These are phyloP conservation scores for Sorex araneus DNA, from an alignment of 2,113 vertebrate species.

Conservation along the genomic window DNA sequence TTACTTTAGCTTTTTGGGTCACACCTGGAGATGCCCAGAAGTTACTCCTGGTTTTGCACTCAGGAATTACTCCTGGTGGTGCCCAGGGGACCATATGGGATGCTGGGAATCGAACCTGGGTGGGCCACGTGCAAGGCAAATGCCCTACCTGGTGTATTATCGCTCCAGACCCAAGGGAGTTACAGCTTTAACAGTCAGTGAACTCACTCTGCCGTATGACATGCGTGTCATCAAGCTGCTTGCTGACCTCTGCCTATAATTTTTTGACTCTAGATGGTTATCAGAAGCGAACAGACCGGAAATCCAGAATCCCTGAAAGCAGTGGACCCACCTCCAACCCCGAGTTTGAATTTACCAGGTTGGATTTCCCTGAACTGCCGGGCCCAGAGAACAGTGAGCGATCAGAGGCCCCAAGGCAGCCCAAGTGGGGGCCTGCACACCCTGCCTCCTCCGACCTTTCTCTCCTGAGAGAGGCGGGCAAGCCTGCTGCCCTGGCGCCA, in stretches of 20 bases:
- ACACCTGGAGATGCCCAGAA: too few relatives aligned
- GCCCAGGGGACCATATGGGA: too few relatives aligned
- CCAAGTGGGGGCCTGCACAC: constrained; percentile 64
- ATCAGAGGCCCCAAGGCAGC: constrained; percentile 57
- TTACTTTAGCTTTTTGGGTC: too few relatives aligned
- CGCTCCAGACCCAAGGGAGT: too few relatives aligned
- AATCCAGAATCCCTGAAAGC: constrained; percentile 79
- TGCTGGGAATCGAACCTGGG: too few relatives aligned
- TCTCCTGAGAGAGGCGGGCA: constrained; percentile 61
- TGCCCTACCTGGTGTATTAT: too few relatives aligned
- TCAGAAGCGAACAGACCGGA: constrained; percentile 82
- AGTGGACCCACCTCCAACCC: constrained; percentile 71
- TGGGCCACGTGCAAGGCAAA: too few relatives aligned
- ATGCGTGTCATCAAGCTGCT: neutral
- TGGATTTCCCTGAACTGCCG: constrained; percentile 86
- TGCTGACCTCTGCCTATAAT: constrained; percentile 47
- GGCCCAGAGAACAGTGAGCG: constrained; percentile 62
- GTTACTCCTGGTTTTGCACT: too few relatives aligned
- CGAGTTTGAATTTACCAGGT: constrained; percentile 81
- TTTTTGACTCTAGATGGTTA: constrained; percentile 83
- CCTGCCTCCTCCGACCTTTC: constrained; percentile 9
- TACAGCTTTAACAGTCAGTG: neutral
- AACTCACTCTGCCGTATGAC: neutral
- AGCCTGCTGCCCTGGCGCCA: constrained; percentile 10
- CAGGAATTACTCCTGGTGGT: too few relatives aligned